Base-by-base conservation (phyloP, 2,113 vertebrate genomes). In the Crypturellus undulatus region DNA sequence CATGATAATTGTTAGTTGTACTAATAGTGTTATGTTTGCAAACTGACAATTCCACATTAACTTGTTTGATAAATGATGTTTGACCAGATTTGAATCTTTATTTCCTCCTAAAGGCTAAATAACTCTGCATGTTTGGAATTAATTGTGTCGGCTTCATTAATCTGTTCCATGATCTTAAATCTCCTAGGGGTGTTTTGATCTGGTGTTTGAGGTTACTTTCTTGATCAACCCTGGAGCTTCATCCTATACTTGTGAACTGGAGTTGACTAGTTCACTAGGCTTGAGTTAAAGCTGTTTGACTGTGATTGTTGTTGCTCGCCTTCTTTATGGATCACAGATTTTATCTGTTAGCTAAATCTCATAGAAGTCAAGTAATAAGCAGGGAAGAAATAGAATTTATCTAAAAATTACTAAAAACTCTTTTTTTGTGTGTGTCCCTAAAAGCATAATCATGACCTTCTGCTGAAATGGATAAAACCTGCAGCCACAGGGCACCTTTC, bases 291-390 rank as follows among this genome's bases (percentile, higher is more conserved):
- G 85, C 94, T 97, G 51, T 93, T 67, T 94, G 94, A 93, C 96
- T 97, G 85, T 90, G 72, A 70, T 97, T 93, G 92, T 58, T 54
- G 90, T 97, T 97, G 88, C 36, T 62, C 94, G 95, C 84, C 85
- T 59, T 87, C 83, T 97, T 98, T 93, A 97, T 97, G 98, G 98
- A 98, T 98, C 98, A 98, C 96, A 97, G 98, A 96, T 95, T 85
- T 91, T 95, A 88, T 92, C 94, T 95, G 95, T 95, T 84, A 96
- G 95, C 87, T 92, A 96, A 89, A 91, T 81, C 45, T 78, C 65
- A 63, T 97, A 94, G 98, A 98, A 98, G 97, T 97, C 97, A 98
- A 96, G 88, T 97, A 96, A 89, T 91, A 56, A 94, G 86, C 47
- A 60, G 52, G 47, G 80, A 83, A 90, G n/a, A 78, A 92, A 69